phyloP scores from a whole-genome alignment of 2,797 vertebrate genomes.

The Cetoscarus ocellatus region DNA sequence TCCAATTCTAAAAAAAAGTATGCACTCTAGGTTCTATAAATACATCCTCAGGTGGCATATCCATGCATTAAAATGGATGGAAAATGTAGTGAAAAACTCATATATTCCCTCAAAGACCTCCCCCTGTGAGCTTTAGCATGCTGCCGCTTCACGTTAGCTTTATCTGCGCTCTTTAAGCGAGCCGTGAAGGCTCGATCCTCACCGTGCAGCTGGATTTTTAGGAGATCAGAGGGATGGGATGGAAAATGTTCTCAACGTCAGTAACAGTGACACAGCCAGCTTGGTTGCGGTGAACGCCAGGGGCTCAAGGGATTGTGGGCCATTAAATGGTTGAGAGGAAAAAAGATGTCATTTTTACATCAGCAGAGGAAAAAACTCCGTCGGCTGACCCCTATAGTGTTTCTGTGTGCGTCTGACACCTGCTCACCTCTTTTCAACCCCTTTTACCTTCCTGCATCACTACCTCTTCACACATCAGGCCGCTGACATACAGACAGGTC shows the following conservation, averaged over 20 bases:
- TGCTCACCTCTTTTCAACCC: conserved; percentile 1
- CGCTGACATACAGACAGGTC: conserved; percentile 48
- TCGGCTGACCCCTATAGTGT: conserved; percentile 54
- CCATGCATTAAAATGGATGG: conserved; percentile 8
- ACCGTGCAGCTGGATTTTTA: conserved; percentile 24
- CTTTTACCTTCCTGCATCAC: neutral
- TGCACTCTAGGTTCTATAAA: neutral
- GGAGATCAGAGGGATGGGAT: conserved; percentile 51
- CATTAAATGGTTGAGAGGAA: conserved; percentile 31
- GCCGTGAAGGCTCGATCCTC: conserved; percentile 35
- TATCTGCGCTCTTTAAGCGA: conserved; percentile 12
- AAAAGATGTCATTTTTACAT: conserved; percentile 53
- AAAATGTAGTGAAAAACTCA: conserved; percentile 16
- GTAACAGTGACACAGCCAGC: conserved; percentile 44
- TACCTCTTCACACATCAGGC: conserved; percentile 29
- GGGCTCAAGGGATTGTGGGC: conserved; percentile 54
- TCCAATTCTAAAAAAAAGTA: neutral
- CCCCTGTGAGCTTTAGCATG: conserved; percentile 24
- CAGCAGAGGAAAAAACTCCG: conserved; percentile 22
- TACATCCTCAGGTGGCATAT: neutral
- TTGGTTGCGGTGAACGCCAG: conserved; percentile 2
- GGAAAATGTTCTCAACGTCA: conserved; percentile 50
- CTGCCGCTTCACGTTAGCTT: conserved; percentile 45
- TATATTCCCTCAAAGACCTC: conserved; percentile 10
- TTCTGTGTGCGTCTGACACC: conserved; percentile 20